These are phyloP conservation scores for Pseudolaguvia tuberculata DNA, from an alignment of 2,113 vertebrate species.

Conservation along the genomic window DNA sequence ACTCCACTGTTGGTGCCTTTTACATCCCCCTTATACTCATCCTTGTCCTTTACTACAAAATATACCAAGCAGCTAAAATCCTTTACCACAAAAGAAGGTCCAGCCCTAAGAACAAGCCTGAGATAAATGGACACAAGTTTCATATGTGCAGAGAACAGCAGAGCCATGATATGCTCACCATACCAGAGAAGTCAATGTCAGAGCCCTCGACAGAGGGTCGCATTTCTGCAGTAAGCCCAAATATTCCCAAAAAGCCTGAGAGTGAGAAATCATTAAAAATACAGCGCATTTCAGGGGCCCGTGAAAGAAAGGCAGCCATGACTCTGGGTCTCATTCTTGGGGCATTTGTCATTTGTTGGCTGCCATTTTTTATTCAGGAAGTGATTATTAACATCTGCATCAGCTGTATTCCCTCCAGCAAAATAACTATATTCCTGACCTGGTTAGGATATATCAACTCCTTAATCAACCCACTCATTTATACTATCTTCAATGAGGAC, in stretches of 20 bases:
- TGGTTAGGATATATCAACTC: slow-evolving; percentile 98
- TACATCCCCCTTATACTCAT: slow-evolving; percentile 92
- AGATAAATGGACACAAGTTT: slow-evolving; percentile 83
- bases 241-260: slow-evolving; percentile 64
- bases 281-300: slow-evolving; percentile 84
- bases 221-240: slow-evolving; percentile 64
- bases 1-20: slow-evolving; percentile 93
- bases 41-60: slow-evolving; percentile 97
- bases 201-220: slow-evolving; percentile 83
- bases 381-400: slow-evolving; percentile 87
- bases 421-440: slow-evolving; percentile 89
- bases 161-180: slow-evolving; percentile 69
- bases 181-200: slow-evolving; percentile 81
- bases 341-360: slow-evolving; percentile 96
- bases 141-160: slow-evolving; percentile 71
- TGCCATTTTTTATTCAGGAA: slow-evolving; percentile 98
- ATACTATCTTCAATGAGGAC: slow-evolving; percentile 98
- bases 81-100: slow-evolving; percentile 85
- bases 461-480: slow-evolving; percentile 96
- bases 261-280: slow-evolving; percentile 79
- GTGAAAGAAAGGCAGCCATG: slow-evolving; percentile 90
- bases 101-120: slow-evolving; percentile 79
- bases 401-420: slow-evolving; percentile 80
- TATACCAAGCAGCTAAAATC: slow-evolving; percentile 91
- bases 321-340: slow-evolving; percentile 91